A percentile compares a stretch with the other conserved stretches of the same genome.
These are phyloP conservation scores for Enteromius viviparus DNA, from an alignment of 2,797 vertebrate genomes.

Conservation along the genomic window DNA sequence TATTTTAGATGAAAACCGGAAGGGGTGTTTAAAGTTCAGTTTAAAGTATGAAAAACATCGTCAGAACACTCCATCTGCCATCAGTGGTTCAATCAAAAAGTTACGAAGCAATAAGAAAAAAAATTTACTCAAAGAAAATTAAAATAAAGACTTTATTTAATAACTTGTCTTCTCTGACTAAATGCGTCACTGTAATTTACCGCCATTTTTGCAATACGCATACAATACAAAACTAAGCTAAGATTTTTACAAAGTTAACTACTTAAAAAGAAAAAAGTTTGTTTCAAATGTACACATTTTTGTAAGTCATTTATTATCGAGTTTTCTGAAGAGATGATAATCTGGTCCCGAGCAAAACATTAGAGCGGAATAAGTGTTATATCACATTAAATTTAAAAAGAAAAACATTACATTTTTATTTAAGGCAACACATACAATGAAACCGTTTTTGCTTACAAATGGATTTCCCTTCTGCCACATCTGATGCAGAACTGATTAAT, in stretches of 20 bases:
- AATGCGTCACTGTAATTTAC: no score
- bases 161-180: no score
- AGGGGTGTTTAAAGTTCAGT: no score
- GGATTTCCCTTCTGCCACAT: neutral
- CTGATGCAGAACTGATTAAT: neutral
- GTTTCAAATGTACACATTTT: neutral
- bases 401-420: neutral
- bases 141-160: no score
- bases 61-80: no score
- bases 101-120: no score
- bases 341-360: slow-evolving; percentile 17
- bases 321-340: slow-evolving; percentile 29
- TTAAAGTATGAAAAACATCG: no score
- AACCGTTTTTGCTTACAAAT: slow-evolving; percentile 3
- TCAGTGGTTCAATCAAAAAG: no score
- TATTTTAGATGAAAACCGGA: no score
- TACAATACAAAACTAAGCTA: no score
- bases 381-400: neutral
- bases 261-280: neutral
- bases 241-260: neutral
- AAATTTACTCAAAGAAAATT: no score
- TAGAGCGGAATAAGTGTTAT: neutral
- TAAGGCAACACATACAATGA: neutral
- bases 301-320: slow-evolving; percentile 41
- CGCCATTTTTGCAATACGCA: no score